Conservation (phyloP, 2,113 vertebrate genomes). For the Coreoperca whiteheadi region DNA sequence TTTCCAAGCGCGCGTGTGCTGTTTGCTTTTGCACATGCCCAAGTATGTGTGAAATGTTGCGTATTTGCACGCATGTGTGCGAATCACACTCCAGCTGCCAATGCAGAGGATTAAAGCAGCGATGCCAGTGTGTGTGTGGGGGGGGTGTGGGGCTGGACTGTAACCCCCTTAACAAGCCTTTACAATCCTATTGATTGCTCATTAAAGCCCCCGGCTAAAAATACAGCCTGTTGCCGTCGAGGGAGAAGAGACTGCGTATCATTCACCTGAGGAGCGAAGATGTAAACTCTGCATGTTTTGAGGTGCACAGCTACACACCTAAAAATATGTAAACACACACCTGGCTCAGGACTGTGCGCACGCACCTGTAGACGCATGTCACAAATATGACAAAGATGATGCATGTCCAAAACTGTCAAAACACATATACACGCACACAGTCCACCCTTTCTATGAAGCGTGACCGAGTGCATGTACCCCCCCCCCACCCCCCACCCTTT, state of each 20-base stretch:
- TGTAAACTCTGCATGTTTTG: slow-evolving; percentile 40
- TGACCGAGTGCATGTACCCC: slow-evolving; percentile 63
- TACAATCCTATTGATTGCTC: slow-evolving; percentile 75
- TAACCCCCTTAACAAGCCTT: slow-evolving; percentile 67
- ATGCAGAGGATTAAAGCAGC: slow-evolving; percentile 39
- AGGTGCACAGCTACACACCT: slow-evolving; percentile 41
- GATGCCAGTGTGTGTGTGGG: slow-evolving; percentile 21
- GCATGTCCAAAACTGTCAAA: slow-evolving; percentile 14
- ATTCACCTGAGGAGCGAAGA: slow-evolving; percentile 53
- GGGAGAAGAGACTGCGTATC: slow-evolving; percentile 40
- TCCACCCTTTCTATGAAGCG: slow-evolving; percentile 66
- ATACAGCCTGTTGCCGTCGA: slow-evolving; percentile 59
- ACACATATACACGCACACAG: slow-evolving; percentile 10
- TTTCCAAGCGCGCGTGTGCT: slow-evolving; percentile 1
- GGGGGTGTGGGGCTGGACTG: slow-evolving; percentile 13
- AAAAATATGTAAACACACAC: slow-evolving; percentile 49
- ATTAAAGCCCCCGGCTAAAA: slow-evolving; percentile 73
- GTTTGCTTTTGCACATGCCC: slow-evolving; percentile 2
- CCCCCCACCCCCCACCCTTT: slow-evolving; percentile 68
- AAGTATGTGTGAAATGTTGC: slow-evolving; percentile 48
- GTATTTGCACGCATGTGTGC: slow-evolving; percentile 19
- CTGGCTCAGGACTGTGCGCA: slow-evolving; percentile 18
- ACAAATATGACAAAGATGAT: slow-evolving; percentile 43
- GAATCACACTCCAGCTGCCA: slow-evolving; percentile 58
- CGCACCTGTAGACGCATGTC: slow-evolving; percentile 47